Percentiles rank a stretch among this genome's conserved stretches.
These are phyloP conservation scores for Corythucha ciliata DNA, from an alignment of 2,888 invertebrate genomes.

Conservation along the genomic window DNA sequence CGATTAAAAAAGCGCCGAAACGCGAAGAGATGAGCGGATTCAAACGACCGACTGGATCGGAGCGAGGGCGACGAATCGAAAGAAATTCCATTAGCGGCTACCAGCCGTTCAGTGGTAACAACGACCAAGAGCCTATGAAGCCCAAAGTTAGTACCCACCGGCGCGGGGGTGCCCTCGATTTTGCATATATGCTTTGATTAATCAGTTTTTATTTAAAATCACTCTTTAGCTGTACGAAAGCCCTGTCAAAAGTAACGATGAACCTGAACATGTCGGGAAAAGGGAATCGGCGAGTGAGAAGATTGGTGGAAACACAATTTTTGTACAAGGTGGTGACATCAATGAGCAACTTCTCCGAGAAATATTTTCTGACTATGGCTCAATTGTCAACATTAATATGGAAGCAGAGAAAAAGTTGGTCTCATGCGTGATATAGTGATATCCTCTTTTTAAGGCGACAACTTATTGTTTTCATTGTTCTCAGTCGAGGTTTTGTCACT, in stretches of 20 bases:
- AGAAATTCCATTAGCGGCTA: conserved; percentile 68
- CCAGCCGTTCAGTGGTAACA: conserved; percentile 77
- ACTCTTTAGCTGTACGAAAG: conserved; percentile 58
- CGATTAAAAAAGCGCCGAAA: conserved; percentile 72
- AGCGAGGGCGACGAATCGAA: conserved; percentile 44
- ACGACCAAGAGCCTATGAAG: conserved; percentile 49
- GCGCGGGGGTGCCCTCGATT: too few relatives aligned
- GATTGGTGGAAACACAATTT: conserved; percentile 71
- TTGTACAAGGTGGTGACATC: conserved; percentile 68
- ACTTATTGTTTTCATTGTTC: conserved; percentile 37
- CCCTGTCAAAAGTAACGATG: conserved; percentile 60
- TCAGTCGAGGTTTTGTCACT: conserved; percentile 79
- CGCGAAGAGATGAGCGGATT: conserved; percentile 82
- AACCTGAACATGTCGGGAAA: conserved; percentile 49
- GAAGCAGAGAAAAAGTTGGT: conserved; percentile 57
- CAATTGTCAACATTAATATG: conserved; percentile 71
- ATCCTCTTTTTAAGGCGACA: conserved; percentile 1
- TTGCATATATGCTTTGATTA: too few relatives aligned
- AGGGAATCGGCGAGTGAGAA: conserved; percentile 46
- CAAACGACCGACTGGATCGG: conserved; percentile 68
- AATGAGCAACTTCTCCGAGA: conserved; percentile 69
- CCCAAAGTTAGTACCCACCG: conserved; percentile 45
- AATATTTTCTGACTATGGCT: conserved; percentile 63
- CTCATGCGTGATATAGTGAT: conserved; percentile 2
- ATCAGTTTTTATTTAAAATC: neutral